A percentile compares a stretch with the other conserved stretches of the same genome.
Evolutionary conservation across 1,140 invertebrate genomes (phyloP).

Genomic region (Aporrectodea caliginosa): DNA sequence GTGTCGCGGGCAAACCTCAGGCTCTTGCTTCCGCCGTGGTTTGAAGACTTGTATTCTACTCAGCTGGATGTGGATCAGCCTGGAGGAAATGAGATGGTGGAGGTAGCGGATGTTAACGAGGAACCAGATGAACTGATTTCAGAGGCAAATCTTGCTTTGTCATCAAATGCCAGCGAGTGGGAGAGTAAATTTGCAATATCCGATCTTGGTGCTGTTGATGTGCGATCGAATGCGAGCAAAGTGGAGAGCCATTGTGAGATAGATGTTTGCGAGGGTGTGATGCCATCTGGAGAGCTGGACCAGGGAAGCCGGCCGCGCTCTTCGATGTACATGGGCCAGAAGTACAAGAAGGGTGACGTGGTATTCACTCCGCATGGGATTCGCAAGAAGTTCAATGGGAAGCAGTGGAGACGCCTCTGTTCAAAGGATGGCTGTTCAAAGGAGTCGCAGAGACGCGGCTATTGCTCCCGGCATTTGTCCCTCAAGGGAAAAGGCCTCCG

Average conservation of each 20-base stretch:
- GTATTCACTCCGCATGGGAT: conserved; percentile 94
- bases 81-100: not conserved
- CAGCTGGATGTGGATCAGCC: not conserved
- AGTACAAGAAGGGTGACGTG: conserved; percentile 98
- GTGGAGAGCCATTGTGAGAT: not conserved
- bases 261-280: not conserved
- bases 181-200: not conserved
- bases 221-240: not conserved
- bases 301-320: conserved; percentile 36
- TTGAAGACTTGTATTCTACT: conserved; percentile 69
- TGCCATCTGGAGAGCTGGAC: not conserved
- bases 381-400: conserved; percentile 98
- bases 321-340: conserved; percentile 68
- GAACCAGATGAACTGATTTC: not conserved
- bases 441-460: conserved; percentile 93
- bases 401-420: conserved; percentile 95
- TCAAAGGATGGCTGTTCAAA: conserved; percentile 94
- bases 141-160: not conserved
- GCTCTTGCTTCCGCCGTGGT: conserved; percentile 88
- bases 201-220: not conserved
- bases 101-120: not conserved
- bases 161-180: not conserved
- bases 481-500: conserved; percentile 67
- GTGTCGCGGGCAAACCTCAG: conserved; percentile 81
- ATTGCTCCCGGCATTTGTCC: conserved; percentile 91